These are phyloP conservation scores for Poecilobothrus nobilitatus DNA, from an alignment of 2,888 invertebrate genomes.

Conservation along the genomic window DNA sequence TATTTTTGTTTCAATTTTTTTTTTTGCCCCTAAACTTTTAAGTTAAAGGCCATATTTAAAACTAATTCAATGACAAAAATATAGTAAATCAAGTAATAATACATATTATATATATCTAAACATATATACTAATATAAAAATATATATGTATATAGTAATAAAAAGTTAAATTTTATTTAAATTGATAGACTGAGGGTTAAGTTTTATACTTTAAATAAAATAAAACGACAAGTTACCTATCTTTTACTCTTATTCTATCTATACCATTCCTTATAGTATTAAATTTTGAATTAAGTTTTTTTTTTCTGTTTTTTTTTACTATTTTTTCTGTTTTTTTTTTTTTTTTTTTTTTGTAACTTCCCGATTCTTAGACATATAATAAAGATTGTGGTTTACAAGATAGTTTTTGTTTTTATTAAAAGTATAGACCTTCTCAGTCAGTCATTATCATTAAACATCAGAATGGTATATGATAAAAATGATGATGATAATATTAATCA, in stretches of 20 bases:
- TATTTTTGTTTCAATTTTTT: no score
- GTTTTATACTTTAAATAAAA: not conserved
- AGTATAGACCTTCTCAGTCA: not conserved
- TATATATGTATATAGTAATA: not conserved
- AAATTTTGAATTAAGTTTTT: not conserved
- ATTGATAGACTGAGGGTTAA: conserved; percentile 6
- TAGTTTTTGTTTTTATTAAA: not conserved
- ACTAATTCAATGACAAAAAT: no score
- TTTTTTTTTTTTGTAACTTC: not conserved
- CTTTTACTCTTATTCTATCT: not conserved
- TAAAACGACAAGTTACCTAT: not conserved
- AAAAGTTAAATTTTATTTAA: conserved; percentile 1
- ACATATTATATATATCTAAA: no score
- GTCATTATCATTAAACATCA: no score
- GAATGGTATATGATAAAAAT: not conserved
- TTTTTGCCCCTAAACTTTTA: no score
- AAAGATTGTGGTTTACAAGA: not conserved
- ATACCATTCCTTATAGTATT: not conserved
- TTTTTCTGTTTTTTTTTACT: not conserved
- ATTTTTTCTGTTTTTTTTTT: no score
- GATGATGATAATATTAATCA: not conserved
- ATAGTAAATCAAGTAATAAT: no score
- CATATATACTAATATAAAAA: no score
- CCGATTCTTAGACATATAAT: not conserved
- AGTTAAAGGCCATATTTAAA: no score